phyloP scores from a whole-genome alignment of 2,888 invertebrate species.

The Acleris emargana region DNA sequence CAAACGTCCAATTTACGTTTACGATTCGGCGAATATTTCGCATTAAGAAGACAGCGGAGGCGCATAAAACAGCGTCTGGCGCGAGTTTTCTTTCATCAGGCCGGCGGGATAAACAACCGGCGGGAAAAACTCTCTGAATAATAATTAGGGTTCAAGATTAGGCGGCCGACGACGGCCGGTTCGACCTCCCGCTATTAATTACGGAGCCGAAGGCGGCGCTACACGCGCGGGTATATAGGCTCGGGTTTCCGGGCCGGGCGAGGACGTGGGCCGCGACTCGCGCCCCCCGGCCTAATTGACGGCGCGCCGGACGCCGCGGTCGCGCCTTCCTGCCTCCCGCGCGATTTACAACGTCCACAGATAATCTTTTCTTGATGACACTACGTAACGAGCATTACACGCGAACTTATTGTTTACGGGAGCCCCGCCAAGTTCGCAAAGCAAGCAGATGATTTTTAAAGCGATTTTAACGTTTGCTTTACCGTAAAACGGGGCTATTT shows the following conservation, averaged over 20 bases:
- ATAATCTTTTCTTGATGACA: constrained; percentile 81
- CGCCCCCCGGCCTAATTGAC: constrained; percentile 76
- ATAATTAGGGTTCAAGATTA: constrained; percentile 52
- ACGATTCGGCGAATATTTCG: constrained; percentile 53
- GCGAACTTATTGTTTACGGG: constrained; percentile 36
- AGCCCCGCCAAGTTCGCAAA: constrained; percentile 28
- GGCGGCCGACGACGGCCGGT: constrained; percentile 50
- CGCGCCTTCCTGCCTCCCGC: constrained; percentile 67
- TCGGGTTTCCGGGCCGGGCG: constrained; percentile 70
- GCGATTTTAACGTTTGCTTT: no score
- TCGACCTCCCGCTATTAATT: constrained; percentile 67
- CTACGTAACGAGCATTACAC: constrained; percentile 39
- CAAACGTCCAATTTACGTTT: constrained; percentile 63
- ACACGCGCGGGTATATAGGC: constrained; percentile 57
- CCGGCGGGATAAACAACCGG: constrained; percentile 52
- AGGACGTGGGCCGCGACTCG: constrained; percentile 59
- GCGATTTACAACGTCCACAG: constrained; percentile 76
- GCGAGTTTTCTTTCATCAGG: constrained; percentile 54
- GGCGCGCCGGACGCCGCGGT: constrained; percentile 71
- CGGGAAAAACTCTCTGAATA: constrained; percentile 60
- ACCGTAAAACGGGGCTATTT: no score
- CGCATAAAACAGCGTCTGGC: constrained; percentile 40
- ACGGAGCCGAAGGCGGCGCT: constrained; percentile 59
- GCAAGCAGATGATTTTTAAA: no score
- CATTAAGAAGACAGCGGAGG: constrained; percentile 43